Evolutionary conservation across 2,888 invertebrate genomes (phyloP), one percentile per base, ranked within the genome.

Genomic region (Troglohyphantes excavatus): DNA sequence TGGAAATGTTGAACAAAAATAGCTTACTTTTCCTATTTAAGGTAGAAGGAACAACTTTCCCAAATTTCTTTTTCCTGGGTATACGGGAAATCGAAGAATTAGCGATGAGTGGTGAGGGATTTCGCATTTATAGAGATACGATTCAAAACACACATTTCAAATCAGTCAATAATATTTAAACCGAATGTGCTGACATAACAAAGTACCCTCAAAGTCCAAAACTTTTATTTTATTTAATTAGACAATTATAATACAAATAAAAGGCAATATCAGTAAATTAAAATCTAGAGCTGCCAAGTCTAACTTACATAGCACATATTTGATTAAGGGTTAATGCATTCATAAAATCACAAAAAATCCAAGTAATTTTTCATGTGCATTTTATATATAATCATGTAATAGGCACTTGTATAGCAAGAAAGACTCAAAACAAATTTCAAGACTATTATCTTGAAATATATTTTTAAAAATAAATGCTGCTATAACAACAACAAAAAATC

Each of bases 271-370:
- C 29, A 23, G 26, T 23, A 17, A 21, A 46, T 46, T 72, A 43
- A 72, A 72, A 72, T 46, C 72, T 43, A 72, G 5, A 72, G 72
- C 72, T 72, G 72, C 72, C 72, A 26, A 53, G 5, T 53, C 17
- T n/a, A 53, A 53, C 17, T 53, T 53, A 53, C 53, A 53, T 1
- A 53, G 5, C 5, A 53, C n/a, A 13, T 53, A 11, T 11, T 39
- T 53, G n/a, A 53, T 53, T 53, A 5, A 33, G 9, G 33, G 9
- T 3, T 33, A 33, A 33, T 33, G n/a, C n/a, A n/a, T 33, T 13
- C 17, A n/a, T 53, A 5, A 17, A 17, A 53, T 53, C 17, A 17
- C 53, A 17, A 5, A 53, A 53, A 53, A 53, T n/a, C 13, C 53
- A 53, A 17, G n/a, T 53, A 17, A 5, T 1, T n/a, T 17, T 53